Evolutionary conservation across 2,113 vertebrate genomes (phyloP), one percentile per base, ranked within the genome.

Genomic region (Morone chrysops): DNA sequence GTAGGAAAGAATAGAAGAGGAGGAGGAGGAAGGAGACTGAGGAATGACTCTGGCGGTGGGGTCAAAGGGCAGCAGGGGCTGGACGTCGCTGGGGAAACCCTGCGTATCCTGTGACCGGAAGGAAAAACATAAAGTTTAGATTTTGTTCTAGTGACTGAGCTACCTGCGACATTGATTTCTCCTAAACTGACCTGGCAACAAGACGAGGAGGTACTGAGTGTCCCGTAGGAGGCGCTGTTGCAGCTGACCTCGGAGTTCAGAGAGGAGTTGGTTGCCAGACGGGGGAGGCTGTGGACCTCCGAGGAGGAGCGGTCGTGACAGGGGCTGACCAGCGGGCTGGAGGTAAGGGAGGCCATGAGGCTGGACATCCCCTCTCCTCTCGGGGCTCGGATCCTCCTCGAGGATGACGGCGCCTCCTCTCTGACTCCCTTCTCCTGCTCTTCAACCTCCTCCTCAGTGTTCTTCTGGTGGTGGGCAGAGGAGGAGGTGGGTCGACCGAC

Each of bases 371-470:
- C 97, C 5, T 97, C 95, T 25, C 97, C 97, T 68, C 93, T 97
- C 36, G 99, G 97, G 0, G 97, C 97, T 72, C 97, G 90, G 92
- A 99, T 99, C 85, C 96, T 95, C 80, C 97, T 95, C 67, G 95
- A 83, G 0, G 96, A 96, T 2, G 96, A 95, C 1, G 94, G 95
- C 8, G 95, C 92, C 2, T 96, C 45, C 43, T 93, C 92, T 93
- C 95, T 31, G 94, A 56, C 10, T 5, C 8, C 38, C 13, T 20
- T 41, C 8, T 92, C 86, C 95, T 95, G 25, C 95, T 96, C 80
- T 95, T 94, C 75, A 95, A 92, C 82, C 0, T 95, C 75, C 11
- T 91, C 90, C 94, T 96, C 41, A 94, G 1, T n/a, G 31, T 20
- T 54, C 10, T 36, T 51, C 16, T 54, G 0, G 5, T 14, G 96